Conservation (phyloP, 1,140 invertebrate species). For the Arion vulgaris region DNA sequence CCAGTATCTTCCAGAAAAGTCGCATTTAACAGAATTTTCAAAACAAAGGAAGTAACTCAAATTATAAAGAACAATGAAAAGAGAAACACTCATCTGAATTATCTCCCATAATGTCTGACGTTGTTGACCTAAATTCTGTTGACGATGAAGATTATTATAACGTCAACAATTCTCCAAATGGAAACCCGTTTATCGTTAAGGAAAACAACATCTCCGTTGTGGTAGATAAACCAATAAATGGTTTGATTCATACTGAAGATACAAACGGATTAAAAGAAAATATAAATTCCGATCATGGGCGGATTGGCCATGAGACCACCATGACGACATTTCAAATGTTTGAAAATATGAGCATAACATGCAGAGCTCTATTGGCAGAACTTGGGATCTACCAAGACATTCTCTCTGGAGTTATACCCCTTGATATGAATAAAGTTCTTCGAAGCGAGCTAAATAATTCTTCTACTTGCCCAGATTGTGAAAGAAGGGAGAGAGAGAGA, state of each 20-base stretch:
- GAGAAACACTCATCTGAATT: not conserved
- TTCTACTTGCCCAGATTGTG: not conserved
- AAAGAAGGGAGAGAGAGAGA: not conserved
- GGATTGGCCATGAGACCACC: not conserved
- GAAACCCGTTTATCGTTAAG: too few species aligned
- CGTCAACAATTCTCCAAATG: not conserved
- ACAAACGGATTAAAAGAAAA: not conserved
- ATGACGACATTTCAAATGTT: not conserved
- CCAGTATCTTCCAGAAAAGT: not conserved
- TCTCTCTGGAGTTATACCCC: not conserved
- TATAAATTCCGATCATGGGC: not conserved
- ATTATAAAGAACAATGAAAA: not conserved
- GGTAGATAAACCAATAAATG: not conserved
- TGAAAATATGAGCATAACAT: not conserved
- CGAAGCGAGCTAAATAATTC: not conserved
- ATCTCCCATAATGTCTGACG: not conserved
- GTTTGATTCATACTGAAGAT: not conserved
- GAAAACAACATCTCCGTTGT: not conserved
- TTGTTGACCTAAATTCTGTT: not conserved
- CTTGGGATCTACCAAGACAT: not conserved
- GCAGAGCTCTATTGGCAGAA: not conserved
- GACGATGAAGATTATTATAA: not conserved
- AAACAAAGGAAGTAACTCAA: not conserved
- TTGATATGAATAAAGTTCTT: not conserved
- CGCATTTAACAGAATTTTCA: not conserved